These are phyloP conservation scores for Pangasius sanitwongsei DNA, from an alignment of 2,797 vertebrate genomes.

Conservation along the genomic window DNA sequence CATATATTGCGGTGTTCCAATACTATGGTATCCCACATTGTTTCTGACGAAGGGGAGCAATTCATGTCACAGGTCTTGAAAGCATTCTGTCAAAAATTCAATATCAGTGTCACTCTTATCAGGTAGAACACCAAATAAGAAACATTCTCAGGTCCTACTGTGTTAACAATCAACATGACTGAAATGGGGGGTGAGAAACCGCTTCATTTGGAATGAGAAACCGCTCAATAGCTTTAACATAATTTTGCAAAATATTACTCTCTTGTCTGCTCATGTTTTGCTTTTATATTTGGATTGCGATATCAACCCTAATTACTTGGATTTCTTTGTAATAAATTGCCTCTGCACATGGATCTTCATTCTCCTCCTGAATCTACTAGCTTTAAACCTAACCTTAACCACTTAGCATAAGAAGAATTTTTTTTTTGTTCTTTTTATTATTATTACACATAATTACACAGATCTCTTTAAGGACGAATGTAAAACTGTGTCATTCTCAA, in stretches of 20 bases:
- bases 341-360: neutral
- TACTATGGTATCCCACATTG: slow-evolving; percentile 2
- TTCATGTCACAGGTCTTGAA: neutral
- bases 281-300: neutral
- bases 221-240: neutral
- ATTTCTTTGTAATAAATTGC: neutral
- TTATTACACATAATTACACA: neutral
- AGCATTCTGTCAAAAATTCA: neutral
- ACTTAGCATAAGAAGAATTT: neutral
- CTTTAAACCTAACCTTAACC: neutral
- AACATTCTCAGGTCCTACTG: neutral
- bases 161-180: neutral
- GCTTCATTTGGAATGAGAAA: neutral
- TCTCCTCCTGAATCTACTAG: neutral
- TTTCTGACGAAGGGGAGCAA: neutral
- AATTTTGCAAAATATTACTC: neutral
- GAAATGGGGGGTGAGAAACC: neutral
- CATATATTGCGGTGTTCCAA: neutral
- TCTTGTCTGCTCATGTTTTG: neutral
- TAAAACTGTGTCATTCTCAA: slow-evolving; percentile 27
- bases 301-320: neutral
- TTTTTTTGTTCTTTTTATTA: neutral
- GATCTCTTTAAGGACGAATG: neutral
- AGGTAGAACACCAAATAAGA: neutral
- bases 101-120: neutral